Evolutionary conservation across 2,888 invertebrate species (phyloP), one percentile per base, ranked within the genome.

Genomic region (Catocala fraxini): DNA sequence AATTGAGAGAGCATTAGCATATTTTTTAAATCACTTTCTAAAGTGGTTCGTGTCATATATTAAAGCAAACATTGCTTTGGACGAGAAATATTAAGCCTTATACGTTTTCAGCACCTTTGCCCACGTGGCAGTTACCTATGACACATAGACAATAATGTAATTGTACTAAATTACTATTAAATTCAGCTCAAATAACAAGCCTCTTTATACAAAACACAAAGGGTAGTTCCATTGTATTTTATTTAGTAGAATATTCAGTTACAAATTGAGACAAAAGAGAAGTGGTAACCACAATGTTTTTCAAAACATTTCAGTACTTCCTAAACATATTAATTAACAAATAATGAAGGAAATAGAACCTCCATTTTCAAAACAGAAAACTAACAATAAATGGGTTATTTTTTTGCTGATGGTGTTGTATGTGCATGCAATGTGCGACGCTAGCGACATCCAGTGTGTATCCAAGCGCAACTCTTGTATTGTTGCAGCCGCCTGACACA

Each of bases 401-500:
- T 39, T 48, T 67, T 62, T 76, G 74, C 63, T 45, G 33, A 65
- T 66, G 46, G n/a, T 80, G 68, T 59, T 15, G 9, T 13, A 1
- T 39, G 51, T 66, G 61, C 63, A 53, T 66, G 61, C 63, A 71
- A 71, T 67, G 66, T 53, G 63, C 65, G 59, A 42, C 58, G 60
- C 48, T 49, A 63, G 69, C 71, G 39, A 54, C 59, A 67, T 67
- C 70, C 69, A 72, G 55, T 64, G 71, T 70, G 67, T 72, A 72
- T 66, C 63, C 65, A 51, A 63, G 65, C 65, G 63, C 54, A 65
- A 67, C 51, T 56, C 60, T 66, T 67, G 71, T 76, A 76, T 80
- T 77, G 77, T 77, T 77, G 74, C 49, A 74, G 49, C 46, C 35
- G 4, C 0, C 42, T 55, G 63, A 72, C 65, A 67, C 9, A 72